A percentile compares a stretch with the other conserved stretches of the same genome.
phyloP scores from a whole-genome alignment of 2,888 invertebrate genomes.

The Pristionchus japonicus region DNA sequence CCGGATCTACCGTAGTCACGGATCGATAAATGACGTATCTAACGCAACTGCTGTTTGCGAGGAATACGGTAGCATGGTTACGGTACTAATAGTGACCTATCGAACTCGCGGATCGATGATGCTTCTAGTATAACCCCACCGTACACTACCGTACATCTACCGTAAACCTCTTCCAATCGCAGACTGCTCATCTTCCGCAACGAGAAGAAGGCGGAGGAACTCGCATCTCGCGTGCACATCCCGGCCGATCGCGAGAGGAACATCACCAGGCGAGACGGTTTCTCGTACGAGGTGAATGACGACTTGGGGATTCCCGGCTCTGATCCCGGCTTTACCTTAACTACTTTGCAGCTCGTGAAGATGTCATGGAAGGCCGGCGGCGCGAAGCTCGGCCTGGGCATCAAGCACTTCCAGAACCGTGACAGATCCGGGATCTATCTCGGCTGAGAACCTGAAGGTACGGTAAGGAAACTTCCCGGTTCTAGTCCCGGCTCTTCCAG shows the following conservation, averaged over 20 bases:
- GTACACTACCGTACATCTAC: neutral
- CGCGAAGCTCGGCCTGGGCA: conserved; percentile 53
- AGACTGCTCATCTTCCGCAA: conserved; percentile 47
- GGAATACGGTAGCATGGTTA: too few relatives aligned
- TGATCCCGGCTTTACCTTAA: neutral
- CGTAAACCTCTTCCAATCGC: neutral
- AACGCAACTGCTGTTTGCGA: too few relatives aligned
- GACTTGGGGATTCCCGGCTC: neutral
- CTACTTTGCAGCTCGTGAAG: conserved; percentile 50
- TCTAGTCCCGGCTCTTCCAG: conserved; percentile 52
- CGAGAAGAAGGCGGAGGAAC: conserved; percentile 52
- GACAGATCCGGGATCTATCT: too few relatives aligned
- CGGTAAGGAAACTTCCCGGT: neutral
- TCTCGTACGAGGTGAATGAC: conserved; percentile 52
- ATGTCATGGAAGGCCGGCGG: conserved; percentile 54
- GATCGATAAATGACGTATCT: too few relatives aligned
- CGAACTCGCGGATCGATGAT: neutral
- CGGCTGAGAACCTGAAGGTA: neutral
- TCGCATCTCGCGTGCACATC: conserved; percentile 52
- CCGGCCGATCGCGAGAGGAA: conserved; percentile 55
- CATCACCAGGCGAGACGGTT: conserved; percentile 58
- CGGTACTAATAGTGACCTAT: too few relatives aligned
- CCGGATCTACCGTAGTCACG: neutral
- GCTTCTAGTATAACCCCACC: neutral
- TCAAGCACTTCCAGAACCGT: neutral